Percentiles rank a stretch among this genome's conserved stretches.
Conservation (phyloP, 2,797 vertebrate species). For the Oophaga sylvatica region DNA sequence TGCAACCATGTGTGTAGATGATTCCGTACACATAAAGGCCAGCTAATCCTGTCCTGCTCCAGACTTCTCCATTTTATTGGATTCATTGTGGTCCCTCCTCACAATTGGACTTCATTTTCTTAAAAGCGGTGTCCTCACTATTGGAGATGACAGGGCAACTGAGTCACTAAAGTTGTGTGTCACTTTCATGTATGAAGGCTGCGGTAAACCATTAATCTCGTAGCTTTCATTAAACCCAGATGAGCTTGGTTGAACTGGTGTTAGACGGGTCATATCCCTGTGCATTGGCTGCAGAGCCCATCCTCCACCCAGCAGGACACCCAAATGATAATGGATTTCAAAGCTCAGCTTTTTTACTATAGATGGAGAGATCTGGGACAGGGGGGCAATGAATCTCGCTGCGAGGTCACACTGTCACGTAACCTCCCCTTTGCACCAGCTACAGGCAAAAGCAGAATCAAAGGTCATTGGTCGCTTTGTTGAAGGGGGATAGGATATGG, state of each 20-base stretch:
- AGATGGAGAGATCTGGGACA: background rate
- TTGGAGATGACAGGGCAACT: background rate
- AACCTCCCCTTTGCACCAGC: background rate
- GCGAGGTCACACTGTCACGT: conserved; percentile 29
- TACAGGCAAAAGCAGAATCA: conserved; percentile 16
- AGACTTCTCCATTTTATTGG: too few species aligned
- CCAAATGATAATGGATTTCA: conserved; percentile 16
- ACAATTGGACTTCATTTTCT: too few species aligned
- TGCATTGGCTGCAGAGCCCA: background rate
- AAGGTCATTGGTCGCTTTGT: conserved; percentile 11
- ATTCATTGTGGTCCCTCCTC: too few species aligned
- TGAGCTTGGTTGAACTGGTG: conserved; percentile 28
- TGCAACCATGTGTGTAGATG: too few species aligned
- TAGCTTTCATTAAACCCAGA: conserved; percentile 52
- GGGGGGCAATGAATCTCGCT: conserved; percentile 15
- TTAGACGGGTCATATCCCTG: conserved; percentile 34
- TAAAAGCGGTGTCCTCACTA: background rate
- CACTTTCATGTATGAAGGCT: background rate
- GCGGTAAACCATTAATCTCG: conserved; percentile 42
- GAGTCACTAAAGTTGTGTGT: background rate
- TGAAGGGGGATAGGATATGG: background rate
- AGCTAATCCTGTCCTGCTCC: too few species aligned
- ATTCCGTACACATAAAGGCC: too few species aligned
- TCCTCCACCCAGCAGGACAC: conserved; percentile 23
- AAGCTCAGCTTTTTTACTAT: conserved; percentile 18